Percentiles rank a stretch among this genome's conserved stretches.
Evolutionary conservation across 2,797 vertebrate genomes (phyloP).

Genomic region (Petrocephalus sullivani): DNA sequence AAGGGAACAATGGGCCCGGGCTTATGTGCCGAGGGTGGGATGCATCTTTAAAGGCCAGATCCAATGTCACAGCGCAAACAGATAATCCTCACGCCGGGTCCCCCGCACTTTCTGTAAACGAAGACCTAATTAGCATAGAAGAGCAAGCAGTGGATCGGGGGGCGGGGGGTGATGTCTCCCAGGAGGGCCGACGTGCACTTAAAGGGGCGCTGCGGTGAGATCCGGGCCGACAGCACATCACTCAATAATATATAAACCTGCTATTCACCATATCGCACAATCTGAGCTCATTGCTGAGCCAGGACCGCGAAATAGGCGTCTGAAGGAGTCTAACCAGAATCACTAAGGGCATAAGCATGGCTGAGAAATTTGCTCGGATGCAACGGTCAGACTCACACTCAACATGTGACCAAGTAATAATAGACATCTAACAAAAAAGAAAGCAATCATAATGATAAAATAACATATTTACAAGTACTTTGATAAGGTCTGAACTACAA

Average conservation of each 20-base stretch:
- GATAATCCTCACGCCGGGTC: constrained; percentile 36
- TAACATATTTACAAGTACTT: neutral
- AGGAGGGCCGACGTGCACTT: neutral
- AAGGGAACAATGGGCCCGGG: constrained; percentile 42
- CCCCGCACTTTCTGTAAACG: neutral
- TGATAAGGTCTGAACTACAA: neutral
- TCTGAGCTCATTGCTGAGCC: neutral
- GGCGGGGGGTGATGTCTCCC: neutral
- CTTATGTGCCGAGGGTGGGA: constrained; percentile 53
- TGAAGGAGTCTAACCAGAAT: too few relatives aligned
- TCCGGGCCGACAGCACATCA: neutral
- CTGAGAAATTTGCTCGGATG: neutral
- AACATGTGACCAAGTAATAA: neutral
- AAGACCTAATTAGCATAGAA: neutral
- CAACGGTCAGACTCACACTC: neutral
- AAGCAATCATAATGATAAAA: neutral
- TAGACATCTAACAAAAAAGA: neutral
- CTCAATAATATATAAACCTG: neutral
- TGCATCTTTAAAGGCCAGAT: constrained; percentile 58
- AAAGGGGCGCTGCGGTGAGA: neutral
- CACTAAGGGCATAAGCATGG: neutral
- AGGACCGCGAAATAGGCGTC: neutral
- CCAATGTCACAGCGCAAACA: constrained; percentile 39
- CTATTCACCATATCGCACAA: neutral
- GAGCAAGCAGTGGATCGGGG: neutral